Base-by-base conservation (phyloP, 1,140 invertebrate genomes). In the Papilio polytes region DNA sequence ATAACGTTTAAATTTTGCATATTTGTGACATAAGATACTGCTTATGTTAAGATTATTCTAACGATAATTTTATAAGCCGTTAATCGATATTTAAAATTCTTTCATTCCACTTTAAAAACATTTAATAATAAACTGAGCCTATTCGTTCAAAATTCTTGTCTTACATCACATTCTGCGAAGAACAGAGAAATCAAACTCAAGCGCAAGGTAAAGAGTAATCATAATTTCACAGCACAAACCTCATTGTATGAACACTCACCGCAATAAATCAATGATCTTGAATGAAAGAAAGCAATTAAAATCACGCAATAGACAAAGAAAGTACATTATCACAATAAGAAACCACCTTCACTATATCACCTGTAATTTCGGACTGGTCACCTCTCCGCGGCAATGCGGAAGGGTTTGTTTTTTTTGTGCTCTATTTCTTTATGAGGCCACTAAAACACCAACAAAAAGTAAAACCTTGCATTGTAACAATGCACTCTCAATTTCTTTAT, bases 401-500 rank as follows among this genome's bases (percentile, higher is more conserved):
- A 94, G 92, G 87, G 90, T 90, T 92, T 66, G 59, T 41, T 76
- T 74, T 80, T 90, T 94, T 94, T 93, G 83, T 93, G 91, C 91
- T 94, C 92, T 80, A 94, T 86, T 93, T 94, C 92, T 94, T 94
- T 94, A 93, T 89, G 89, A 85, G 78, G 51, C 78, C 87, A 89
- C 88, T 90, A 94, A 93, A 94, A 92, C 82, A 82, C 78, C 83
- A 86, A 85, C 90, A 92, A 92, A 91, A 90, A 91, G 85, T 89
- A 83, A 86, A 90, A 86, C 84, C 80, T 82, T 83, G 81, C 86
- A 88, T 86, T 86, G 80, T 74, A 85, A 94, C 93, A 94, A 94
- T 93, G 81, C 85, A 94, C 93, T 94, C 92, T 94, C 93, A 91
- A 87, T 94, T 94, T 94, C 93, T 92, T 92, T 94, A 93, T 93